These are phyloP conservation scores for Oryctes rhinoceros DNA, from an alignment of 1,140 invertebrate species.

Conservation along the genomic window DNA sequence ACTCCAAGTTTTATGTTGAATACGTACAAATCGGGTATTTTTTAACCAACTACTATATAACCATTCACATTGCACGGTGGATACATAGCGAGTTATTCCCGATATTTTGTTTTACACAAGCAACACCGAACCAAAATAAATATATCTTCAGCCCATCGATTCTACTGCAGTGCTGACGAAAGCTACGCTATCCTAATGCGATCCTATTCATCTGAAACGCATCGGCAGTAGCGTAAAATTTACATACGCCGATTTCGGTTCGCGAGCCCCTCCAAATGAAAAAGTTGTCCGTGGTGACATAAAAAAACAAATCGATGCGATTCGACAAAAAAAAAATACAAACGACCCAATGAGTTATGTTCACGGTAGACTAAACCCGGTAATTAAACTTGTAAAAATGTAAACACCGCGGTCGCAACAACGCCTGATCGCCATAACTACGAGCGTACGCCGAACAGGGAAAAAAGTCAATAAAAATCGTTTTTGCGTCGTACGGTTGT, in stretches of 20 bases:
- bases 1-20: too few species aligned
- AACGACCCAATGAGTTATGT: conserved; percentile 14
- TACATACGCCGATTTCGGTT: not conserved
- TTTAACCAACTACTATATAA: too few species aligned
- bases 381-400: conserved; percentile 21
- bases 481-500: not conserved
- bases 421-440: conserved; percentile 2
- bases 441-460: not conserved
- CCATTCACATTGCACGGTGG: too few species aligned
- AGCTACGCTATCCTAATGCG: not conserved
- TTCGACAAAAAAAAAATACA: conserved; percentile 12
- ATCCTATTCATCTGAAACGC: not conserved
- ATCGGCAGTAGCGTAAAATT: not conserved
- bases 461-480: conserved; percentile 4
- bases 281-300: not conserved
- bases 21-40: too few species aligned
- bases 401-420: not conserved
- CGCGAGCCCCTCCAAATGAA: not conserved
- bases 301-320: not conserved
- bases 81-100: too few species aligned
- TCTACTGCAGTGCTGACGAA: not conserved
- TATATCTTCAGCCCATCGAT: not conserved
- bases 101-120: too few species aligned
- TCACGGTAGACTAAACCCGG: conserved; percentile 3
- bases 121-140: too few species aligned